These are phyloP conservation scores for Escarpia spicata DNA, from an alignment of 2,888 invertebrate species.

Conservation along the genomic window DNA sequence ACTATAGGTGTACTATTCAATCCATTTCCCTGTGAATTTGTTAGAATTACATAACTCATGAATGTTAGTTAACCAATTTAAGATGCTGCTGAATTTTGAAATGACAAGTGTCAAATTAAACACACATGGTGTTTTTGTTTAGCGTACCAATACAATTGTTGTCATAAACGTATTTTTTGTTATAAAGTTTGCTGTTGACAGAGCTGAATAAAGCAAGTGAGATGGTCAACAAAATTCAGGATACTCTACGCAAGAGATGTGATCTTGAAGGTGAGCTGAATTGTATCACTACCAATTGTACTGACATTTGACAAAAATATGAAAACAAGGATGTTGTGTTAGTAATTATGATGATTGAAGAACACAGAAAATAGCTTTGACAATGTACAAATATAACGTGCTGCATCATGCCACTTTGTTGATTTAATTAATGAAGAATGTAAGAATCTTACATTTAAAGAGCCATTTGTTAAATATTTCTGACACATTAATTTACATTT, in stretches of 20 bases:
- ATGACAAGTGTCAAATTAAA: too few relatives aligned
- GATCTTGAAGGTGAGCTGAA: slow-evolving; percentile 26
- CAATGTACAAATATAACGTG: too few relatives aligned
- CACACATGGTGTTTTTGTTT: background rate
- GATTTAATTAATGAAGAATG: background rate
- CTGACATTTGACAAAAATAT: background rate
- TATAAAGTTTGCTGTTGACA: slow-evolving; percentile 24
- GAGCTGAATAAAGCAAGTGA: slow-evolving; percentile 29
- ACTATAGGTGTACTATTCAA: background rate
- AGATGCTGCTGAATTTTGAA: too few relatives aligned
- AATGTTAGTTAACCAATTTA: background rate
- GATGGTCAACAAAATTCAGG: slow-evolving; percentile 26
- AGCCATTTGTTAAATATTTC: background rate
- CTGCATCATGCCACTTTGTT: too few relatives aligned
- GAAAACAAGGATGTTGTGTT: too few relatives aligned
- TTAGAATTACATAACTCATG: too few relatives aligned
- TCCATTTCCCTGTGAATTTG: background rate
- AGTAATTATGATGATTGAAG: too few relatives aligned
- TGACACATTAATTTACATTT: background rate
- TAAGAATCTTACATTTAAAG: background rate
- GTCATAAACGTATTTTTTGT: background rate
- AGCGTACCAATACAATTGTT: background rate
- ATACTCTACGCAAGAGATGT: slow-evolving; percentile 24
- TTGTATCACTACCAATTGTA: background rate
- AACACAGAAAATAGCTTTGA: too few relatives aligned